phyloP scores from a whole-genome alignment of 2,888 invertebrate genomes.

The Nemurella pictetii region DNA sequence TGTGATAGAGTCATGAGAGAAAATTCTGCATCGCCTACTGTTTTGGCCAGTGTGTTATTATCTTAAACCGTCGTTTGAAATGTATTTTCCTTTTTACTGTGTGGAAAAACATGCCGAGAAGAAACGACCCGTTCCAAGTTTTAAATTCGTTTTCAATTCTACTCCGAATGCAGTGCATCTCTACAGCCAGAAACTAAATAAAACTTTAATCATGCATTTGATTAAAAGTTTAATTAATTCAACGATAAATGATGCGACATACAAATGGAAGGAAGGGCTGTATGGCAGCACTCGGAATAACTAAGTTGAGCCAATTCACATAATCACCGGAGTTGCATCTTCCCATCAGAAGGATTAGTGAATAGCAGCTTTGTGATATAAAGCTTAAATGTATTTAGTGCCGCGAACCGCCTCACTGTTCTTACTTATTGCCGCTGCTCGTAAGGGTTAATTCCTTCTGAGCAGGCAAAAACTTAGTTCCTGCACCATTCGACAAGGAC shows the following conservation, averaged over 20 bases:
- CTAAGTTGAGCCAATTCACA: constrained; percentile 22
- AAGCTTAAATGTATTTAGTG: constrained; percentile 23
- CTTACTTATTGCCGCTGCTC: constrained; percentile 6
- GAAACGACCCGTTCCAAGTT: background rate
- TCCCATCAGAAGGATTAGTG: constrained; percentile 14
- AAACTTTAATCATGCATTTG: background rate
- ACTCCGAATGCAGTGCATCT: background rate
- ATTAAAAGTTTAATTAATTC: background rate
- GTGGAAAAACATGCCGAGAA: no score
- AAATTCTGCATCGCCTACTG: background rate
- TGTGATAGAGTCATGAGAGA: background rate
- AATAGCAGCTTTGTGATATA: constrained; percentile 25
- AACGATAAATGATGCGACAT: background rate
- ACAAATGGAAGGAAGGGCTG: constrained; percentile 9
- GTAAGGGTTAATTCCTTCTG: background rate
- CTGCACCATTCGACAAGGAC: background rate
- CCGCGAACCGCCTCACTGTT: background rate
- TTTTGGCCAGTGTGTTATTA: no score
- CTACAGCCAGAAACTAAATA: background rate
- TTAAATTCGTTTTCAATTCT: background rate
- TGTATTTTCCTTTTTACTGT: no score
- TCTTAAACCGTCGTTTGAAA: no score
- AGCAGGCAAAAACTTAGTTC: background rate
- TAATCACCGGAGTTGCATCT: constrained; percentile 24
- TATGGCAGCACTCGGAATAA: constrained; percentile 2